Base-by-base conservation (phyloP, 2,888 invertebrate genomes). In the Zele albiditarsus region DNA sequence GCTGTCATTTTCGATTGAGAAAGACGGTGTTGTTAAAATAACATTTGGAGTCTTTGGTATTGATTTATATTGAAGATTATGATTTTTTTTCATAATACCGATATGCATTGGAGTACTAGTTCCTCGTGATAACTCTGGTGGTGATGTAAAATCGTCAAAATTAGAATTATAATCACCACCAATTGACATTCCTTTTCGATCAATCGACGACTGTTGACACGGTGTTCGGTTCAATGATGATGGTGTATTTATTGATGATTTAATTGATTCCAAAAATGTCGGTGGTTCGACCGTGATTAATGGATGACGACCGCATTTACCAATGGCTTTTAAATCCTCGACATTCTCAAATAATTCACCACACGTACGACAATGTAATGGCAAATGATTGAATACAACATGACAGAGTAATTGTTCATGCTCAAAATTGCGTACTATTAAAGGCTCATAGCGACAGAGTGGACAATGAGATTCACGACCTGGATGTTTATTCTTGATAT, bases 51-150 rank as follows among this genome's bases (percentile, higher is more conserved):
- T 77, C 33, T 62, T 81, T 0, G 82, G 80, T 28, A 20, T 31
- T 0, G 80, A 81, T 49, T 83, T 83, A 14, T 81, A 82, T 4
- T 81, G 77, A 0, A 81, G 76, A 23, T 69, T 77, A 0, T 31
- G 23, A 25, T 81, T 82, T 6, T 78, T 65, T 1, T 74, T 71
- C 3, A 57, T 28, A 4, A 82, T 10, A 3, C 81, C 76, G 5
- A 79, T 71, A 67, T 83, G 84, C 83, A 87, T 83, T 0, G 87
- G 87, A 0, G 87, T 87, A 66, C 87, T 87, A 6, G 87, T 87
- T 28, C 82, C 82, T 38, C 87, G 79, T n/a, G 81, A 78, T 4
- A 87, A 79, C 69, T 83, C 85, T 3, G 84, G 84, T 0, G 85
- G 84, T 12, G 86, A 84, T 0, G 78, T 81, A 38, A 83, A 70